Conservation (phyloP, 2,797 vertebrate genomes). For the Gobio occitaniae region DNA sequence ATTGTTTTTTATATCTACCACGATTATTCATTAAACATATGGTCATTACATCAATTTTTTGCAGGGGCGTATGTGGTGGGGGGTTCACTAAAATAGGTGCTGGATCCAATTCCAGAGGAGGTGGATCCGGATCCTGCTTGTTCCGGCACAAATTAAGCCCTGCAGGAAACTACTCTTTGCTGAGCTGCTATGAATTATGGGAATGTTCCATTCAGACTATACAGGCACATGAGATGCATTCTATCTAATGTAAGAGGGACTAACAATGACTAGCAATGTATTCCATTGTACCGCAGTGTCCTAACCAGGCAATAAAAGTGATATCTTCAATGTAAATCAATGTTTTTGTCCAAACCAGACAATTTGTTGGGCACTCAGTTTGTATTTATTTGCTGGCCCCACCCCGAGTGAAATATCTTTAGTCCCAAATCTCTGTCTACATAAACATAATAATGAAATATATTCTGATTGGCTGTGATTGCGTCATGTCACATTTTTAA, state of each 20-base stretch:
- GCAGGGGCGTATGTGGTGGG: neutral
- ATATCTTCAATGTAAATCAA: neutral
- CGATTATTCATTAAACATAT: conserved; percentile 12
- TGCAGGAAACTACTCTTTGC: conserved; percentile 15
- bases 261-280: neutral
- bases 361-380: neutral
- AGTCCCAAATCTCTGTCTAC: neutral
- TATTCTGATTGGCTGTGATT: neutral
- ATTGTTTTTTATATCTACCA: neutral
- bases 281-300: neutral
- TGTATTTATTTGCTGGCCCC: neutral
- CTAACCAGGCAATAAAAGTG: neutral
- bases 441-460: neutral
- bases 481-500: neutral
- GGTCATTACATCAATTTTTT: neutral
- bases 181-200: conserved; percentile 35
- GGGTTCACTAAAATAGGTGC: conserved; percentile 30
- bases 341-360: neutral
- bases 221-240: conserved; percentile 31
- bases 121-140: conserved; percentile 37
- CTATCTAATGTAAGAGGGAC: conserved; percentile 58
- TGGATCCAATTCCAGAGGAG: conserved; percentile 33
- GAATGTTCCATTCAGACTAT: conserved; percentile 34
- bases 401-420: neutral
- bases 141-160: conserved; percentile 37